Conservation (phyloP, 2,888 invertebrate species). For the Atherix ibis region DNA sequence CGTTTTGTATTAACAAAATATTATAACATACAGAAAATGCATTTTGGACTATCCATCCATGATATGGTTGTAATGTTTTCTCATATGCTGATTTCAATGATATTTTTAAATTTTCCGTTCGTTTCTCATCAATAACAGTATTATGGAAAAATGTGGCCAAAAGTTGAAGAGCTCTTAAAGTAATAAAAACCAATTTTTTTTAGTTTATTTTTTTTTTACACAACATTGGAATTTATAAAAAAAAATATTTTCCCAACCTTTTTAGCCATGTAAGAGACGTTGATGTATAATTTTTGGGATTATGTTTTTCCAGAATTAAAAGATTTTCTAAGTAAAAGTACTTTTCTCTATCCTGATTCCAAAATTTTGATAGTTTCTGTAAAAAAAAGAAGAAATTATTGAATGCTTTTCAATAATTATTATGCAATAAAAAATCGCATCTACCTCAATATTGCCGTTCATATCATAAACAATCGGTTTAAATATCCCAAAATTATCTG, state of each 20-base stretch:
- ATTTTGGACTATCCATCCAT: conserved; percentile 61
- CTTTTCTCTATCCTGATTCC: conserved; percentile 35
- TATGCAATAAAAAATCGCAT: conserved; percentile 4
- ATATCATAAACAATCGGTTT: conserved; percentile 60
- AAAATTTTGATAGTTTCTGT: conserved; percentile 46
- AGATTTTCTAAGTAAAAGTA: conserved; percentile 46
- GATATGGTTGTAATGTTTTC: conserved; percentile 53
- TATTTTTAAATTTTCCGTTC: conserved; percentile 40
- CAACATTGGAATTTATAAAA: background rate
- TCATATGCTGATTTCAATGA: conserved; percentile 52
- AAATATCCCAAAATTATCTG: conserved; percentile 60
- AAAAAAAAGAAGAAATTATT: conserved; percentile 14
- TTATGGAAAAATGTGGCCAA: conserved; percentile 29
- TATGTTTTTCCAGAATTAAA: conserved; percentile 45
- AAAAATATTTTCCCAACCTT: conserved; percentile 35
- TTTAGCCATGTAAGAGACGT: conserved; percentile 61
- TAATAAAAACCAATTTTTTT: no score
- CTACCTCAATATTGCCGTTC: conserved; percentile 60
- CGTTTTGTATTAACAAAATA: background rate
- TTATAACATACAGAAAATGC: conserved; percentile 45
- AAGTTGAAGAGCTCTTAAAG: conserved; percentile 23
- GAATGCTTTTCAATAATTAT: no score
- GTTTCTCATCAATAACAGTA: conserved; percentile 23
- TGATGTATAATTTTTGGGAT: conserved; percentile 37
- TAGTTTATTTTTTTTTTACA: no score